phyloP scores from a whole-genome alignment of 2,797 vertebrate species.

The Lepilemur ruficaudatus region DNA sequence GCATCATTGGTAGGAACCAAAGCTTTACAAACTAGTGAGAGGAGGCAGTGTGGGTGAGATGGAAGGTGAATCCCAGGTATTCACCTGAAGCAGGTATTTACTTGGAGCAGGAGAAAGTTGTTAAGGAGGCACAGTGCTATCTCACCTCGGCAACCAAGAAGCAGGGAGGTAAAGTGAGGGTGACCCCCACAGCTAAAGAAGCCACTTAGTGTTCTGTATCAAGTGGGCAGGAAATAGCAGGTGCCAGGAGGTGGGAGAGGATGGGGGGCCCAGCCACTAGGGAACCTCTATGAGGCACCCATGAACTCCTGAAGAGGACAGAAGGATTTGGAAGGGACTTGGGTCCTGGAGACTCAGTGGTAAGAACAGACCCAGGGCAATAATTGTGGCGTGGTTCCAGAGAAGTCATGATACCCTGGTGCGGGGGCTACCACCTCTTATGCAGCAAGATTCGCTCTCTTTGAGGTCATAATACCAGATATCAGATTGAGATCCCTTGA shows the following conservation, averaged over 20 bases:
- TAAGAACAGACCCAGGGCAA: background rate
- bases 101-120: background rate
- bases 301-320: background rate
- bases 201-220: background rate
- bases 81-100: background rate
- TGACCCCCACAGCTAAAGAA: background rate
- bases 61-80: background rate
- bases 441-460: background rate
- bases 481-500: background rate
- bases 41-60: background rate
- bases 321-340: background rate
- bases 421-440: background rate
- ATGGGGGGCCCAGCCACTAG: background rate
- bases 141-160: background rate
- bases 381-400: background rate
- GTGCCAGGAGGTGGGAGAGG: background rate
- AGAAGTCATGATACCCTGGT: background rate
- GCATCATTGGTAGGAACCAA: background rate
- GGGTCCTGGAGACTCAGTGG: background rate
- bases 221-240: background rate
- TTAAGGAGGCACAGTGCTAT: background rate
- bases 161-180: background rate
- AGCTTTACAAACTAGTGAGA: background rate
- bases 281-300: background rate
- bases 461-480: background rate